Evolutionary conservation across 2,888 invertebrate species (phyloP), one percentile per base, ranked within the genome.

Genomic region (Drosophila atripex): DNA sequence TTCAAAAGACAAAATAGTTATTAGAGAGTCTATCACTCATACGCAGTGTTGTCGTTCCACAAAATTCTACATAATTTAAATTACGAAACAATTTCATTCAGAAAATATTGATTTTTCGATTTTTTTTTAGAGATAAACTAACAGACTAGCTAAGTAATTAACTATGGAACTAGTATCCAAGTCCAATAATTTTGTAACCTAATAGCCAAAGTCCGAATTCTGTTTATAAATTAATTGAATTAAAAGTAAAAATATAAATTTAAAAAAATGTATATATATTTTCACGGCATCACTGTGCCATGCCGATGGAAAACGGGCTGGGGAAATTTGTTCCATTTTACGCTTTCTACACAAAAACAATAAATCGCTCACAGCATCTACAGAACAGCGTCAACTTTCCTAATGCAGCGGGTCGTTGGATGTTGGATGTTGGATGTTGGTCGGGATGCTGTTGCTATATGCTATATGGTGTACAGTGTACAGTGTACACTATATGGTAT

Each of bases 281-380:
- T 64, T 39, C 23, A 23, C 14, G 60, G 14, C 60, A 60, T 60
- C 60, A 60, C 60, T 60, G 21, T 41, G 14, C 16, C 30, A 28
- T 28, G 47, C 9, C 25, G 16, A 9, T 4, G 8, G 43, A 28
- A 25, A 12, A 25, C 45, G 41, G 54, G 32, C 50, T 54, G 63
- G 61, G 46, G 43, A 84, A 86, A 86, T 84, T 84, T 82, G 87
- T 82, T 82, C 82, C 82, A 82, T 86, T 86, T 82, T 86, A 84
- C 85, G 82, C 82, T 86, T 76, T 86, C 66, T 85, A 86, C 85
- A 86, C 82, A 87, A 82, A 87, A 86, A 86, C 82, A 82, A 82
- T 82, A 82, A 82, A 87, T 87, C 82, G 82, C 87, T 82, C 82
- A 85, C 85, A 82, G 82, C 87, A 85, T 80, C 85, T 76, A 52